Evolutionary conservation across 2,113 vertebrate genomes (phyloP).

Genomic region (Agapornis roseicollis): DNA sequence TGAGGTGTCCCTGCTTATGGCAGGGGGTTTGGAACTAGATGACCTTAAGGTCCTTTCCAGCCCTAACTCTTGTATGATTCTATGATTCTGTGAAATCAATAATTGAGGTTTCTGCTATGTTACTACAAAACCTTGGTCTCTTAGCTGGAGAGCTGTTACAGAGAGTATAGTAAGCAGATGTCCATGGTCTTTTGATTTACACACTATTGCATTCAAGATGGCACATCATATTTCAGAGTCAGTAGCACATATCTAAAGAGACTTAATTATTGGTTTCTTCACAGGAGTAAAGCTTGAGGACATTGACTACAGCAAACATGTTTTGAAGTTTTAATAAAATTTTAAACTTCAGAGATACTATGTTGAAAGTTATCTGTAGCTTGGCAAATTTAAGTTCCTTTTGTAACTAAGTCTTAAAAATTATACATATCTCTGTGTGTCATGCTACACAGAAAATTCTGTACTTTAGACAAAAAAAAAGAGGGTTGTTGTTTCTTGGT

Average conservation of each 20-base stretch:
- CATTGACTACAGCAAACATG: not conserved
- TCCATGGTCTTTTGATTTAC: not conserved
- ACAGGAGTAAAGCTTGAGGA: not conserved
- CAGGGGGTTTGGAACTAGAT: no score
- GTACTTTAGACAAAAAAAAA: not conserved
- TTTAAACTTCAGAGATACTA: not conserved
- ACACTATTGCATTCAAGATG: not conserved
- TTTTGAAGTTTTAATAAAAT: not conserved
- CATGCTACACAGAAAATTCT: not conserved
- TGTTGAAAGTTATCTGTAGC: not conserved
- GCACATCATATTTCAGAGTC: not conserved
- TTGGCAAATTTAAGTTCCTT: not conserved
- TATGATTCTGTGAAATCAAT: not conserved
- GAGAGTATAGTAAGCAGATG: not conserved
- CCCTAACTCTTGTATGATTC: no score
- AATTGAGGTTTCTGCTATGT: not conserved
- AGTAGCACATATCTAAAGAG: not conserved
- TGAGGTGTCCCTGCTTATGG: no score
- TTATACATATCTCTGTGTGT: rapidly evolving
- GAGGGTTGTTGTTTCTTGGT: not conserved
- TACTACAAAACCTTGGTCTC: not conserved
- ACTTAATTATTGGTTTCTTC: not conserved
- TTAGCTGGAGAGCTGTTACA: not conserved
- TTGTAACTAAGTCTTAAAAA: not conserved
- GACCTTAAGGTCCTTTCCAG: no score